Percentiles rank a stretch among this genome's conserved stretches.
Evolutionary conservation across 2,797 vertebrate genomes (phyloP).

Genomic region (Cottoperca gobio): DNA sequence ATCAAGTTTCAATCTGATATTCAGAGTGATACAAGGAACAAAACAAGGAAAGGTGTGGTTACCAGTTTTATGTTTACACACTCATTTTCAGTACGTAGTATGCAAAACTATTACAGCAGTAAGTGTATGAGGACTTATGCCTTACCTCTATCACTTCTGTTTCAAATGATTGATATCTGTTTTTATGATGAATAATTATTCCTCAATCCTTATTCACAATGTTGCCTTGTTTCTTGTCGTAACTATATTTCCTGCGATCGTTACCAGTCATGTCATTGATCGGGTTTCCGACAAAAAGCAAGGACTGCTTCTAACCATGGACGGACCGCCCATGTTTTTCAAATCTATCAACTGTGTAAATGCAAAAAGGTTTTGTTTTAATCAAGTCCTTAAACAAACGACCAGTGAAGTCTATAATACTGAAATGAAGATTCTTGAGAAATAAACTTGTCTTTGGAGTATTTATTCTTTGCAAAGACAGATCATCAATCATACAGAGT

Average conservation of each 20-base stretch:
- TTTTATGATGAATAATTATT: background rate
- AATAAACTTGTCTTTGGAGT: background rate
- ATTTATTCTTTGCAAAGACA: no score
- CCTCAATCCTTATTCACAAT: background rate
- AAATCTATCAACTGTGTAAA: background rate
- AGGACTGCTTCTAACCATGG: background rate
- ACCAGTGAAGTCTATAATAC: no score
- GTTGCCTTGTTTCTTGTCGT: background rate
- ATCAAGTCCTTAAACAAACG: no score
- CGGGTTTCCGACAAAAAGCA: background rate
- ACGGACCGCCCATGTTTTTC: no score
- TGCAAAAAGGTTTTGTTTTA: background rate
- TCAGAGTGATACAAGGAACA: background rate
- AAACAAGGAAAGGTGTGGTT: background rate
- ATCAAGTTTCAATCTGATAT: background rate
- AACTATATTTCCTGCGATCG: background rate
- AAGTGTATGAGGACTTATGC: no score
- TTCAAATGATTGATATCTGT: no score
- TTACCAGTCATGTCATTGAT: background rate
- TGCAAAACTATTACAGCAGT: background rate
- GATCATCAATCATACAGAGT: no score
- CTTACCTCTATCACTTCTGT: background rate
- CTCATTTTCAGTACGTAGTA: no score
- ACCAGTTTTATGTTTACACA: background rate
- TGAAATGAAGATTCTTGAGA: no score